Evolutionary conservation across 2,113 vertebrate genomes (phyloP), one percentile per base, ranked within the genome.

Genomic region (Ophthalmolycus amberensis): DNA sequence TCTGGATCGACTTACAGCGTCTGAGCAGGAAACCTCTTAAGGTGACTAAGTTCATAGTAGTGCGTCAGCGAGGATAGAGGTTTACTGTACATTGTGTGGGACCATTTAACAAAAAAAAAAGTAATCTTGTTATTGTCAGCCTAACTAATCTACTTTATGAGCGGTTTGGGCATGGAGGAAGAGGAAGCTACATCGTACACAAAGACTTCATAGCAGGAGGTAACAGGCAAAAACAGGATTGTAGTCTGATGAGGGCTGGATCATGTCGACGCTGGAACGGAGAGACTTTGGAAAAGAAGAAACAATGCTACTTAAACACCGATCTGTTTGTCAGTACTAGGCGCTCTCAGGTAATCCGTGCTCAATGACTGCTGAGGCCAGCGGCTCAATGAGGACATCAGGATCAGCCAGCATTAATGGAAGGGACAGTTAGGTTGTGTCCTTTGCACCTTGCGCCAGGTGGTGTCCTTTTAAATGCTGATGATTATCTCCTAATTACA

Each of bases 401-500:
- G 62, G 85, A 86, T 91, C 75, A 90, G 80, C 71, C 38, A 75
- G 56, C 58, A 74, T 85, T 90, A 85, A 82, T 59, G 12, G 27
- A 54, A 46, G 25, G 37, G 37, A 40, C 48, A 56, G 5, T 3
- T 78, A 46, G 60, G 22, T 64, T 70, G 58, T 32, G 22, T 59
- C 37, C 48, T 80, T 52, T 68, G 48, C 29, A 27, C 56, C 25
- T 34, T 52, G 59, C 78, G 37, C 69, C 9, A 58, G 64, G 48
- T 54, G 79, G 80, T 84, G 83, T 78, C 75, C 48, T 68, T 88
- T 91, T 91, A 89, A 92, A 87, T 42, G 56, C 32, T 15, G 27
- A 38, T 29, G 37, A 88, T 80, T 80, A 82, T 16, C 37, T 44
- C 27, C 42, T 64, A 73, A 84, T 87, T 76, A 67, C 66, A 60